These are phyloP conservation scores for Cordilura impudica DNA, from an alignment of 2,888 invertebrate species.

Conservation along the genomic window DNA sequence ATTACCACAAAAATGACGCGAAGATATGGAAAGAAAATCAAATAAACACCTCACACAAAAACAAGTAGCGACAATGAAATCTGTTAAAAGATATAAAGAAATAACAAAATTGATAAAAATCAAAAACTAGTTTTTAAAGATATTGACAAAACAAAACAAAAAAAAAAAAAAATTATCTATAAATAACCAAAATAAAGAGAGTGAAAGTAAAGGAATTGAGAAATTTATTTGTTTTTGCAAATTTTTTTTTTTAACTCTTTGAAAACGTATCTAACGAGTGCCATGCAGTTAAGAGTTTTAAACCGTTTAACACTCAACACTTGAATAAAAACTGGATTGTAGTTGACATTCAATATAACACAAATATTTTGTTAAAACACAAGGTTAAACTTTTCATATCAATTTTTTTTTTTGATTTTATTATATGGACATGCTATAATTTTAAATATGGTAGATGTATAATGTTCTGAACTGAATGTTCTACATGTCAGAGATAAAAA, in stretches of 20 bases:
- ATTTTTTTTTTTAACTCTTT: background rate
- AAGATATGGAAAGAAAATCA: background rate
- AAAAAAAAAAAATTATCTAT: background rate
- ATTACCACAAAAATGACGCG: conserved; percentile 18
- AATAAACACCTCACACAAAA: background rate
- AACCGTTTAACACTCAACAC: conserved; percentile 35
- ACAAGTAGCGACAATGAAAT: conserved; percentile 54
- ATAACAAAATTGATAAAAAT: conserved; percentile 15
- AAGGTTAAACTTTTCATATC: conserved; percentile 52
- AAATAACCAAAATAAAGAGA: conserved; percentile 3
- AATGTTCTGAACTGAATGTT: background rate
- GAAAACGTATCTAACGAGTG: background rate
- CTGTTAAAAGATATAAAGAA: conserved; percentile 43
- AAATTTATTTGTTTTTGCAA: background rate
- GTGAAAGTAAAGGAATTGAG: conserved; percentile 26
- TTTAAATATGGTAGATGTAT: background rate
- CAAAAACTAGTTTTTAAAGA: conserved; percentile 49
- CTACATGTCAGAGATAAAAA: conserved; percentile 29
- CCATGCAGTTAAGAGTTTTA: background rate
- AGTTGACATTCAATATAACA: conserved; percentile 46
- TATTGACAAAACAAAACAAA: conserved; percentile 38
- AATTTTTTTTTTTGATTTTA: background rate
- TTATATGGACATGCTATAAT: background rate
- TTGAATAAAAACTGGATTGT: conserved; percentile 41
- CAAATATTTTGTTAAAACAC: background rate